phyloP scores from a whole-genome alignment of 35 echinoderm and acorn worm species.

The Holothuria glaberrima region DNA sequence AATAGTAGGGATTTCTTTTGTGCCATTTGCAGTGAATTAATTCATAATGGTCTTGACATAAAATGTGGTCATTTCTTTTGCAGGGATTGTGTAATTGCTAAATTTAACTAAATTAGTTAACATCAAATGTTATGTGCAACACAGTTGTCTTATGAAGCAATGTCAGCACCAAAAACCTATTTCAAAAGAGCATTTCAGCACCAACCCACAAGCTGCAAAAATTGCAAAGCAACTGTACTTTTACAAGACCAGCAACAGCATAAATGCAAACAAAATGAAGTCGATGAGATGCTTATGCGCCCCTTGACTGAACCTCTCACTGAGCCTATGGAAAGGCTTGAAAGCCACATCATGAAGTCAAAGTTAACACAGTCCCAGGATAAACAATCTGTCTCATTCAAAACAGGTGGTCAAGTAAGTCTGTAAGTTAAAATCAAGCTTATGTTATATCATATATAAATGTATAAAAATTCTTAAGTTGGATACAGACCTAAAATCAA shows the following conservation, averaged over 20 bases:
- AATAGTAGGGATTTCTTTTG: neutral
- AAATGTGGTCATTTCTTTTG: neutral
- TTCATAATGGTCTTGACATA: neutral
- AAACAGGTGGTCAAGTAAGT: constrained; percentile 7
- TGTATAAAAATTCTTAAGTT: neutral
- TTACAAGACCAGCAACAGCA: neutral
- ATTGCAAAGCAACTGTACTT: neutral
- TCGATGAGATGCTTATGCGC: neutral
- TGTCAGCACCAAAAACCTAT: no score
- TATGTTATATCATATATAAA: no score
- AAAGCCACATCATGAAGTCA: neutral
- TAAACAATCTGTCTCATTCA: neutral
- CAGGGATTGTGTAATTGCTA: neutral
- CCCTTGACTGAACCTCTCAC: neutral
- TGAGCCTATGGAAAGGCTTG: neutral
- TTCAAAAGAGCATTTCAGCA: neutral
- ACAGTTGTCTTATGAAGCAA: neutral
- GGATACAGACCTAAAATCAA: neutral
- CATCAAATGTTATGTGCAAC: neutral
- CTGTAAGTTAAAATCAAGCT: neutral
- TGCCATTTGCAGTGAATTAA: neutral
- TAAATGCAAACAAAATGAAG: neutral
- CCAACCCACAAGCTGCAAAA: neutral
- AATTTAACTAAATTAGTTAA: constrained; percentile 12
- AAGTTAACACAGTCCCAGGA: neutral